Evolutionary conservation across 37 sponge, comb jelly and placozoan genomes (phyloP), one percentile per base, ranked within the genome.

Genomic region (Crambe crambe): DNA sequence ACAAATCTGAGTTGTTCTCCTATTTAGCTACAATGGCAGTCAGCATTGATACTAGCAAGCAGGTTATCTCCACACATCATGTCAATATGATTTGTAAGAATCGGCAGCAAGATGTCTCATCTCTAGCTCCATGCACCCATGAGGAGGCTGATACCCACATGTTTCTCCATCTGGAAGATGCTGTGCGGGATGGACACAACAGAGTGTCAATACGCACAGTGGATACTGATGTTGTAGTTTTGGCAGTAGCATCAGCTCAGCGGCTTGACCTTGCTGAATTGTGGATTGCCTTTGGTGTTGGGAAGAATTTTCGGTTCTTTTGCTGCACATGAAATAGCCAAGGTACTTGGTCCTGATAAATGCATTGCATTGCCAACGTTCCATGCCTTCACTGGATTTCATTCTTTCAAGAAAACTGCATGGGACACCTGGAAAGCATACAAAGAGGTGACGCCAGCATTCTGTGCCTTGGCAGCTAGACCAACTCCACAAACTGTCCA

Each of bases 51-150:
- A 12, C 6, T 47, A 12, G 51, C 12, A 47, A 47, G 51, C 6
- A 12, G 10, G 12, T 47, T n/a, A n/a, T n/a, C n/a, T n/a, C n/a
- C n/a, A n/a, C n/a, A n/a, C n/a, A n/a, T n/a, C n/a, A n/a, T n/a
- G n/a, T n/a, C n/a, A n/a, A n/a, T n/a, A n/a, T n/a, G n/a, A 47
- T 47, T 47, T 47, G 51, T 12, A 47, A 47, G 10, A 15, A 12
- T 15, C 12, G 51, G 51, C 12, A 47, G 51, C 51, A 47, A 47
- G 6, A 12, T 47, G 12, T 47, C 12, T 15, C 12, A 12, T 12
- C 12, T 12, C 51, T 47, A 47, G 61, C 25, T 60, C 61, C 61
- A n/a, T 60, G 61, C 61, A n/a, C 61, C 61, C 61, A 60, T 22
- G 25, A 60, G 61, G 61, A 60, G 25, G 61, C 61, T n/a, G 61